A percentile compares a stretch with the other conserved stretches of the same genome.
Evolutionary conservation across 2,113 vertebrate genomes (phyloP).

Genomic region (Castor canadensis): DNA sequence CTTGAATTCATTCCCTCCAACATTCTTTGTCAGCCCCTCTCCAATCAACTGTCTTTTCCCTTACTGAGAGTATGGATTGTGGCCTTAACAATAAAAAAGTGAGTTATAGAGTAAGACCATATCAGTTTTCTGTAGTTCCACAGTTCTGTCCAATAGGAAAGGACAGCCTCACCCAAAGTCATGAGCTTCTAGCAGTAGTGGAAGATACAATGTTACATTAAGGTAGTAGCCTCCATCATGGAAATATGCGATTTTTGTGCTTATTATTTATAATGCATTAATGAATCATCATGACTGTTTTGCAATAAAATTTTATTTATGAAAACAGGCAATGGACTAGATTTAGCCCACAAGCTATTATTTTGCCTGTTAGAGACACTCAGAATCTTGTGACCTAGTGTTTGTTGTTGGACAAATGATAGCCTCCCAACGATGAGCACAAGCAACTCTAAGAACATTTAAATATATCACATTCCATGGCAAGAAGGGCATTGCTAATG

Average conservation of each 20-base stretch:
- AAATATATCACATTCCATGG: neutral
- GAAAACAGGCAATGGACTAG: neutral
- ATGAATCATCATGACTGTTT: neutral
- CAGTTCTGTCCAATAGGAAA: neutral
- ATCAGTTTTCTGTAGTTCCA: neutral
- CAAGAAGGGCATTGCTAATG: neutral
- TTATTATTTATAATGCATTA: neutral
- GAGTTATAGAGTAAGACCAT: neutral
- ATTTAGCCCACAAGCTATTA: neutral
- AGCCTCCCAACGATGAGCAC: neutral
- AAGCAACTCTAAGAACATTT: neutral
- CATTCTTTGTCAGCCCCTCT: too few species aligned
- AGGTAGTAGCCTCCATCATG: fast-evolving
- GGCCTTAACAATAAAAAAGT: neutral
- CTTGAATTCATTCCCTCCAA: too few species aligned
- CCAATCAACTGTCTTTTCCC: neutral
- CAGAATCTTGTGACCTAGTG: neutral
- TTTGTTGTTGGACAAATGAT: neutral
- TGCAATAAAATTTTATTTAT: neutral
- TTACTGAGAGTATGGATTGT: too few species aligned
- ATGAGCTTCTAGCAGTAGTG: neutral
- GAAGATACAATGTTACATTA: fast-evolving
- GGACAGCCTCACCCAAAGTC: neutral
- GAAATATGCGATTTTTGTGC: too few species aligned
- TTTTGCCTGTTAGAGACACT: neutral